phyloP scores from a whole-genome alignment of 2,888 invertebrate species.

The Minunthozetes semirufus region DNA sequence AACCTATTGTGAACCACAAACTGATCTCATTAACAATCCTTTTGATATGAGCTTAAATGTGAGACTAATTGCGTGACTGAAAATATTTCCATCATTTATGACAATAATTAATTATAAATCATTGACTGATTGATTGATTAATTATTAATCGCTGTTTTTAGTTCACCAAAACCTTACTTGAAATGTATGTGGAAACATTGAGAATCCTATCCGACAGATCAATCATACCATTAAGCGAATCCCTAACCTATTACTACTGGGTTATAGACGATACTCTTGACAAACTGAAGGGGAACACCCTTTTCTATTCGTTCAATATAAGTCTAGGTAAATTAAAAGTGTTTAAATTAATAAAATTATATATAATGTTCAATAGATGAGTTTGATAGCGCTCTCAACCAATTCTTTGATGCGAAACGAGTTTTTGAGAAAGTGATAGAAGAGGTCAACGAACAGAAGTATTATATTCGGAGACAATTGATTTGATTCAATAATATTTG shows the following conservation, averaged over 20 bases:
- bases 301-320: neutral
- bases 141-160: conserved; percentile 20
- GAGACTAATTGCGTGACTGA: too few species aligned
- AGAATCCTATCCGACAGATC: conserved; percentile 47
- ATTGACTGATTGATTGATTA: neutral
- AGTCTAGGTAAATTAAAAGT: too few species aligned
- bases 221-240: conserved; percentile 47
- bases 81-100: too few species aligned
- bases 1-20: conserved; percentile 39
- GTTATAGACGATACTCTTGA: neutral
- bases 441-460: too few species aligned
- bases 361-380: too few species aligned
- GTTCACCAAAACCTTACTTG: conserved; percentile 45
- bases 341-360: too few species aligned
- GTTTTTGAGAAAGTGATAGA: neutral
- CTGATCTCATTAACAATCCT: conserved; percentile 46
- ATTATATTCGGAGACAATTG: too few species aligned
- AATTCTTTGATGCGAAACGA: neutral
- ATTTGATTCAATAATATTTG: too few species aligned
- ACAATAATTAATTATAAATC: too few species aligned
- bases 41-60: conserved; percentile 47
- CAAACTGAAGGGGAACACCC: too few species aligned
- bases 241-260: neutral
- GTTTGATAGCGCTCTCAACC: too few species aligned
- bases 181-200: conserved; percentile 49